phyloP scores from a whole-genome alignment of 2,888 invertebrate species.

The Chrysolina americana region DNA sequence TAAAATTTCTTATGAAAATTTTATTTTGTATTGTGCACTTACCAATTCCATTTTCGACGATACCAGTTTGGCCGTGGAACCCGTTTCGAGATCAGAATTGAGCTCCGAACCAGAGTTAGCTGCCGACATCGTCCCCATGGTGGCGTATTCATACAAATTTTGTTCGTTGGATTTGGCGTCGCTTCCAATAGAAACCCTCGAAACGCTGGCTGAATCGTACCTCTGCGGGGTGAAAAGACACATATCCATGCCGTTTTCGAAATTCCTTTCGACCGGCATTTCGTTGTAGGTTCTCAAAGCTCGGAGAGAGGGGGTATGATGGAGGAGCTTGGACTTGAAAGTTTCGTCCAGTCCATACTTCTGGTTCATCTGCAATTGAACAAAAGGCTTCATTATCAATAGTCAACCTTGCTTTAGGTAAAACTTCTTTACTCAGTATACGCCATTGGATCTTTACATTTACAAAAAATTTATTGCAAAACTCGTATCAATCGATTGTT shows the following conservation, averaged over 20 bases:
- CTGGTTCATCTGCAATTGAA: constrained; percentile 54
- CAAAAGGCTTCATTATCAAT: neutral
- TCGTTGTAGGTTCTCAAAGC: constrained; percentile 67
- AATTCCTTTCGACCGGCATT: constrained; percentile 60
- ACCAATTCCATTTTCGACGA: constrained; percentile 64
- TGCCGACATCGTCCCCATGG: constrained; percentile 59
- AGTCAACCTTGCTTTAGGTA: no score
- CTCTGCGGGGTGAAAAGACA: constrained; percentile 51
- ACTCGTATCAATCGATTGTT: no score
- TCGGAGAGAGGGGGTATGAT: constrained; percentile 64
- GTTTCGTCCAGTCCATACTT: constrained; percentile 50
- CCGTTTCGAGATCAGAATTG: constrained; percentile 63
- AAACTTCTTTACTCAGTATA: no score
- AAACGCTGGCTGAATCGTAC: constrained; percentile 43
- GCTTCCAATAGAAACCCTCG: constrained; percentile 47
- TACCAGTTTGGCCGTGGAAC: constrained; percentile 64
- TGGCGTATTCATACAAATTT: constrained; percentile 61
- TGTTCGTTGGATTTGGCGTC: constrained; percentile 51
- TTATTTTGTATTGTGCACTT: constrained; percentile 48
- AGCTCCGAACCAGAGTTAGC: constrained; percentile 59
- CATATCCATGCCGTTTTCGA: constrained; percentile 46
- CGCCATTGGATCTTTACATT: no score
- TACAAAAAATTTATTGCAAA: no score
- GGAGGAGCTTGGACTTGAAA: constrained; percentile 58
- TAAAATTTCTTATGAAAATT: neutral